Evolutionary conservation across 2,113 vertebrate genomes (phyloP).

Genomic region (Nothobranchius furzeri): DNA sequence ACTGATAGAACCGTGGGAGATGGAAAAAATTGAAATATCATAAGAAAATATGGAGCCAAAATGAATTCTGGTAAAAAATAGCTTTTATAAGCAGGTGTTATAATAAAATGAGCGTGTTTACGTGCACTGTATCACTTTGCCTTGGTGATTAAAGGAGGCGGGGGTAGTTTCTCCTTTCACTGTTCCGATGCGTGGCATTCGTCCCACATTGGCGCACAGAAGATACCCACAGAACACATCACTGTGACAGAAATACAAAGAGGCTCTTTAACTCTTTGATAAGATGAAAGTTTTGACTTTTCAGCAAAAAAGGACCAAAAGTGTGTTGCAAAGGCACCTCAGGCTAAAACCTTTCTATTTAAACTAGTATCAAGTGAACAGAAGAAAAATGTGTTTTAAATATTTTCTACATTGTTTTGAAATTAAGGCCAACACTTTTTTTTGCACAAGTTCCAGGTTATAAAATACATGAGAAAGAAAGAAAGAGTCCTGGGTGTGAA

Average conservation of each 20-base stretch:
- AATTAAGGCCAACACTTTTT: too few relatives aligned
- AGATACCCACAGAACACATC: constrained; percentile 98
- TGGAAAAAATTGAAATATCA: not conserved
- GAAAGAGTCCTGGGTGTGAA: too few relatives aligned
- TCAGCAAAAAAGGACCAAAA: too few relatives aligned
- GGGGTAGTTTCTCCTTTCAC: constrained; percentile 94
- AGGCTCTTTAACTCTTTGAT: not conserved
- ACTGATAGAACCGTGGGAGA: constrained; percentile 54
- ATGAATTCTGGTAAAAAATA: not conserved
- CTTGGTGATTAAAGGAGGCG: constrained; percentile 94
- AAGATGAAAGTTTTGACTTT: too few relatives aligned
- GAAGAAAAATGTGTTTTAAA: too few relatives aligned
- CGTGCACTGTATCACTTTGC: constrained; percentile 95
- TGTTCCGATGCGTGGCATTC: constrained; percentile 87
- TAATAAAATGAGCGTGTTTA: constrained; percentile 50
- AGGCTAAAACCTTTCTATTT: too few relatives aligned
- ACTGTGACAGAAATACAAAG: constrained; percentile 70
- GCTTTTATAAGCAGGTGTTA: not conserved
- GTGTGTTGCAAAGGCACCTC: too few relatives aligned
- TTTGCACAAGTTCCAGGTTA: too few relatives aligned
- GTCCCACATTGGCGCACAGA: constrained; percentile 91
- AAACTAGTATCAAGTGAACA: too few relatives aligned
- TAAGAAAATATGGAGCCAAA: not conserved
- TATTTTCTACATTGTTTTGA: too few relatives aligned
- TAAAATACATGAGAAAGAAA: too few relatives aligned